Percentiles rank a stretch among this genome's conserved stretches.
Conservation (phyloP, 2,797 vertebrate genomes). For the Percopsis omiscomaycus region DNA sequence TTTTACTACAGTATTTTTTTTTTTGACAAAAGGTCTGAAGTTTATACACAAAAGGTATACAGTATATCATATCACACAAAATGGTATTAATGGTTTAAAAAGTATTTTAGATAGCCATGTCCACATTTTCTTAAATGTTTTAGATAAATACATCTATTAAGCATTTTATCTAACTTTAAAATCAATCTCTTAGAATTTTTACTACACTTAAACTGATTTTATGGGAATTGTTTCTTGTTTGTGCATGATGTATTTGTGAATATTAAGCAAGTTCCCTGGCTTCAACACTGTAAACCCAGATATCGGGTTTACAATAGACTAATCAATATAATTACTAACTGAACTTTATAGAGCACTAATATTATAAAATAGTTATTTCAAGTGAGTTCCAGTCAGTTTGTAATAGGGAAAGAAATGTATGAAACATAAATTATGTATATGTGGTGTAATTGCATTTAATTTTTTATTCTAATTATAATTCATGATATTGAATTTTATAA, state of each 20-base stretch:
- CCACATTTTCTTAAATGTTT: conserved; percentile 27
- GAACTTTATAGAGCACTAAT: not conserved
- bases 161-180: conserved; percentile 46
- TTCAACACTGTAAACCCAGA: conserved; percentile 4
- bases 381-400: conserved; percentile 31
- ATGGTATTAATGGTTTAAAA: conserved; percentile 62
- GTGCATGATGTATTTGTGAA: conserved; percentile 44
- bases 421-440: conserved; percentile 3
- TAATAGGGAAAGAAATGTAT: conserved; percentile 14
- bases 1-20: conserved; percentile 39
- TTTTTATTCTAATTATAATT: conserved; percentile 17
- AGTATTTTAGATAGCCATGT: conserved; percentile 55
- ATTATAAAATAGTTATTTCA: conserved; percentile 27
- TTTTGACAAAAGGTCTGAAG: conserved; percentile 39
- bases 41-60: conserved; percentile 50
- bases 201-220: conserved; percentile 68
- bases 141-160: conserved; percentile 37
- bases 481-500: conserved; percentile 1
- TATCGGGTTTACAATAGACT: not conserved
- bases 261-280: conserved; percentile 30
- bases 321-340: conserved; percentile 27
- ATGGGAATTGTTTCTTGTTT: conserved; percentile 58
- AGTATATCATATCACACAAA: conserved; percentile 63
- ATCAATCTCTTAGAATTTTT: conserved; percentile 52
- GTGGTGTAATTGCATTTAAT: not conserved